Evolutionary conservation across 2,888 invertebrate genomes (phyloP).

Genomic region (Leptopilina drosophilae): DNA sequence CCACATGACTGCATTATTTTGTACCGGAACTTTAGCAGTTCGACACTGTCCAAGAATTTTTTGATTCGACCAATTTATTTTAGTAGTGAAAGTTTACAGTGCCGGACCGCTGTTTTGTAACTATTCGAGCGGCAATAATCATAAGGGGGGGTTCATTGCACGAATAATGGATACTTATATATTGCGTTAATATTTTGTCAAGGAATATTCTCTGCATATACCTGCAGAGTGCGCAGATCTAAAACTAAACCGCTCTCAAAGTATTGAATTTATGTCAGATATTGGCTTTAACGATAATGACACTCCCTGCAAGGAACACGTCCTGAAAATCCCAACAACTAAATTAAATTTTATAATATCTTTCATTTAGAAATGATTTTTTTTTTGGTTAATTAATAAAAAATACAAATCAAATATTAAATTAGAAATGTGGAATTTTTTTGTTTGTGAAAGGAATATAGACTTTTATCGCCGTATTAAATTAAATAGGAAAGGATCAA

Average conservation of each 20-base stretch:
- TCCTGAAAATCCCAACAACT: background rate
- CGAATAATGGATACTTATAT: constrained; percentile 3
- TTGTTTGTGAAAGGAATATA: background rate
- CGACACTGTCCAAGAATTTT: constrained; percentile 41
- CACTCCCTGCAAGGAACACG: background rate
- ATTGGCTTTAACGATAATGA: background rate
- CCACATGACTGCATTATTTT: constrained; percentile 21
- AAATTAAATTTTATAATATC: background rate
- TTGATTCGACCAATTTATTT: constrained; percentile 55
- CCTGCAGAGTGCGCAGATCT: too few species aligned
- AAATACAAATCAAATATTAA: background rate
- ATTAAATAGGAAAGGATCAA: background rate
- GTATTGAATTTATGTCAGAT: background rate
- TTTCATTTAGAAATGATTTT: background rate
- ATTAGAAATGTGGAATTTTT: too few species aligned
- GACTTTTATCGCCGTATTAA: background rate
- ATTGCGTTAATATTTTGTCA: constrained; percentile 25
- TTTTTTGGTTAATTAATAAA: background rate
- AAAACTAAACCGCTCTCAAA: background rate
- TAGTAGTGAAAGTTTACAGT: constrained; percentile 56
- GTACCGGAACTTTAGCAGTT: constrained; percentile 4
- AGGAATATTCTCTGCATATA: background rate
- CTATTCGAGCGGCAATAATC: constrained; percentile 5
- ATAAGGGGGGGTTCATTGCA: constrained; percentile 16
- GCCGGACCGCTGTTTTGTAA: constrained; percentile 27